Evolutionary conservation across 2,888 invertebrate species (phyloP).

Genomic region (Chymomyza fuscimana): DNA sequence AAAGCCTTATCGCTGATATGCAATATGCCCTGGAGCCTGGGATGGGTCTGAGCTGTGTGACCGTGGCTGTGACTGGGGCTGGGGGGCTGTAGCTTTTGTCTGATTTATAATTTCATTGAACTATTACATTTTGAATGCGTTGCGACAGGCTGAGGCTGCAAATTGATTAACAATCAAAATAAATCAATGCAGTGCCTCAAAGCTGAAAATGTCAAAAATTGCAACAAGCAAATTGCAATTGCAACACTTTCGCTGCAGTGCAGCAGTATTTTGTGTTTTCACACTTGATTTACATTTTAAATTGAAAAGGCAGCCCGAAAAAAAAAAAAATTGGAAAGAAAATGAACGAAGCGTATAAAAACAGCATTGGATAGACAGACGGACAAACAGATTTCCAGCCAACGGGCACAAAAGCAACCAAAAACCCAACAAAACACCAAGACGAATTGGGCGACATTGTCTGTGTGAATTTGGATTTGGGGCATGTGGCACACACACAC

Average conservation of each 20-base stretch:
- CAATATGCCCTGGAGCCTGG: background rate
- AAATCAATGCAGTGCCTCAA: constrained; percentile 67
- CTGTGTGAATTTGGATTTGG: constrained; percentile 47
- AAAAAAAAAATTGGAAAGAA: background rate
- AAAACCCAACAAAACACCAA: constrained; percentile 62
- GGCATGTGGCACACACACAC: constrained; percentile 39
- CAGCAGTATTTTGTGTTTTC: constrained; percentile 57
- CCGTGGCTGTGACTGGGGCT: background rate
- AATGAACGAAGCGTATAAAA: constrained; percentile 23
- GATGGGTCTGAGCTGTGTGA: background rate
- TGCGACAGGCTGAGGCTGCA: constrained; percentile 40
- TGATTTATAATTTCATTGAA: constrained; percentile 72
- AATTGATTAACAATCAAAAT: constrained; percentile 72
- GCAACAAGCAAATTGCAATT: constrained; percentile 71
- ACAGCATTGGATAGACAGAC: constrained; percentile 21
- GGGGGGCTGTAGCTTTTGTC: constrained; percentile 12
- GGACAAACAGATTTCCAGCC: constrained; percentile 11
- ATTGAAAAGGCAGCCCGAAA: constrained; percentile 55
- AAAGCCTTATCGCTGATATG: background rate
- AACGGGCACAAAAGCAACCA: constrained; percentile 27
- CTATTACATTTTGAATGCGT: constrained; percentile 51
- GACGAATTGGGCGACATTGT: constrained; percentile 72
- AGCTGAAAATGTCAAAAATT: constrained; percentile 63
- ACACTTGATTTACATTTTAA: constrained; percentile 72
- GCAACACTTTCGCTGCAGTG: constrained; percentile 69